Evolutionary conservation across 2,113 vertebrate genomes (phyloP), one percentile per base, ranked within the genome.

Genomic region (Meles meles): DNA sequence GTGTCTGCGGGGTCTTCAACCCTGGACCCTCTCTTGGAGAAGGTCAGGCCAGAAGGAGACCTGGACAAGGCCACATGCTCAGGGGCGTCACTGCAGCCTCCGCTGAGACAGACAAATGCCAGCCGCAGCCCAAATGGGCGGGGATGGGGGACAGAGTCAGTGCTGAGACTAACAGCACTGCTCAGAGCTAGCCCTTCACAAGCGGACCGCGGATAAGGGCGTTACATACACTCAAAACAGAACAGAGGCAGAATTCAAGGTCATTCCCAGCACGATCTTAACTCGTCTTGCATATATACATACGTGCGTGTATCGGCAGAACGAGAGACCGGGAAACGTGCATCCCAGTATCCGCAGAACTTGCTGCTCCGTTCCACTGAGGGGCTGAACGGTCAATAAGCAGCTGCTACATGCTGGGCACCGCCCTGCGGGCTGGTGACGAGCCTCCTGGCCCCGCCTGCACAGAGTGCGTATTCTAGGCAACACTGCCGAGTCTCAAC

Each of bases 401-500:
- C 8, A 15, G 25, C 11, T 23, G 1, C 14, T 18, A 9, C 20
- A 27, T 49, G 85, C 52, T 23, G 34, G 82, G 80, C 8, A 29
- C 17, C 11, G 8, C 65, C 87, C 7, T 13, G 23, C 2, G 4
- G 25, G 25, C 37, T 7, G 9, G 37, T 13, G 3, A 10, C 1
- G 2, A 7, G 12, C 31, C 29, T 42, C 37, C 3, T 0, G 3
- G 15, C 29, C 47, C 85, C 17, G 29, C 67, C 31, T 39, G 27
- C 34, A 14, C 0, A 0, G 21, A 52, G 5, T 0, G 0, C 1
- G 34, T 1, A 25, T 18, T 63, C 44, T 4, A 34, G 18, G 44
- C 11, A 13, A 61, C 1, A 0, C 0, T 20, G 42, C 80, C 4
- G 1, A 71, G 63, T 34, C 69, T 80, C 23, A 25, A 18, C 3